Percentiles rank a stretch among this genome's conserved stretches.
Conservation (phyloP, 2,113 vertebrate species). For the Scytalopus superciliaris region DNA sequence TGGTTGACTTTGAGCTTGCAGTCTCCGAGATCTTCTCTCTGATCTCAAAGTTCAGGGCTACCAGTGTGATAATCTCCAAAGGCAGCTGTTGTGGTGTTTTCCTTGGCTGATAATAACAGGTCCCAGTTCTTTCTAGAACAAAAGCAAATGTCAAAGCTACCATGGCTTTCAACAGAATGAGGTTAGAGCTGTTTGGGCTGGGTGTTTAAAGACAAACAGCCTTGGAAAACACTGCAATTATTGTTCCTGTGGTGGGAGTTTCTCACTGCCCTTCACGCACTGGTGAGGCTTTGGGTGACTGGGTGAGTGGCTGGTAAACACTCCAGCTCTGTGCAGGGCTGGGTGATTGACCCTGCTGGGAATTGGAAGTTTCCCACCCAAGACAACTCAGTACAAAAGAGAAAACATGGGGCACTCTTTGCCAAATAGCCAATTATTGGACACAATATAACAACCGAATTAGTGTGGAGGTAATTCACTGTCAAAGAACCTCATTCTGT, state of each 20-base stretch:
- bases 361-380: background rate
- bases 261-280: background rate
- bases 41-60: background rate
- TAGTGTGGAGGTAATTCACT: background rate
- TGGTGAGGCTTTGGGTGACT: background rate
- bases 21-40: background rate
- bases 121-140: background rate
- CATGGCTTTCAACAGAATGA: background rate
- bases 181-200: background rate
- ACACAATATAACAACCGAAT: background rate
- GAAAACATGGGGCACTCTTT: background rate
- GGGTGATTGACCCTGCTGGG: background rate
- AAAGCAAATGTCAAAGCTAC: background rate
- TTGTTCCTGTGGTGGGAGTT: background rate
- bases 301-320: background rate
- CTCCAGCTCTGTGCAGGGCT: background rate
- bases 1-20: background rate
- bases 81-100: background rate
- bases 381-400: background rate
- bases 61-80: background rate
- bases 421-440: background rate
- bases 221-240: background rate
- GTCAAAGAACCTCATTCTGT: background rate
- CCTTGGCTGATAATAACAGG: background rate
- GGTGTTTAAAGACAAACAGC: background rate